Evolutionary conservation across 2,797 vertebrate genomes (phyloP), one percentile per base, ranked within the genome.

Genomic region (Notolepis coatsorum): DNA sequence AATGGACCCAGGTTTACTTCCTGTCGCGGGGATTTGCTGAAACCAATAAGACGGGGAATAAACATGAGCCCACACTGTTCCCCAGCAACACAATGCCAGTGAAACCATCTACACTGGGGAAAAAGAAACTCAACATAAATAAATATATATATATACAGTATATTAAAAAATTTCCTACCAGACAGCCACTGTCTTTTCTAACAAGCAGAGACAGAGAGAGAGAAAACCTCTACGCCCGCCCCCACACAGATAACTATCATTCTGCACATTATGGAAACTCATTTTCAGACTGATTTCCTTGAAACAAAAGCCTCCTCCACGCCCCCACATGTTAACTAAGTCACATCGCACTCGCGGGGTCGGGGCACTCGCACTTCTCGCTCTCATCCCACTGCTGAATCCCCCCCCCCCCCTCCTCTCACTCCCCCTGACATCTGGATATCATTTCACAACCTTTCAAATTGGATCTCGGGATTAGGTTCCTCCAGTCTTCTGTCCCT

Each of bases 351-450:
- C 60, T 33, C 39, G 58, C 48, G 55, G 48, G 7, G 53, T n/a
- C n/a, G n/a, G n/a, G n/a, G n/a, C n/a, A n/a, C n/a, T n/a, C n/a
- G n/a, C n/a, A n/a, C n/a, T n/a, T n/a, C n/a, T n/a, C n/a, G n/a
- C n/a, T n/a, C n/a, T n/a, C n/a, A n/a, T n/a, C n/a, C n/a, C n/a
- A n/a, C n/a, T n/a, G n/a, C n/a, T n/a, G n/a, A n/a, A n/a, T n/a
- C n/a, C n/a, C n/a, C n/a, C n/a, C n/a, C n/a, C n/a, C n/a, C n/a
- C n/a, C n/a, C n/a, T n/a, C n/a, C n/a, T n/a, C n/a, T n/a, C n/a
- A n/a, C n/a, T n/a, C 61, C 47, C 71, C 33, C 37, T 77, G 73
- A 86, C 84, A 87, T 85, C 79, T 89, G 86, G 75, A 80, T 84
- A 71, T 77, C 45, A 76, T 85, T 87, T 75, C 42, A 60, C 57